Evolutionary conservation across 1,140 invertebrate species (phyloP).

Genomic region (Solen grandis): DNA sequence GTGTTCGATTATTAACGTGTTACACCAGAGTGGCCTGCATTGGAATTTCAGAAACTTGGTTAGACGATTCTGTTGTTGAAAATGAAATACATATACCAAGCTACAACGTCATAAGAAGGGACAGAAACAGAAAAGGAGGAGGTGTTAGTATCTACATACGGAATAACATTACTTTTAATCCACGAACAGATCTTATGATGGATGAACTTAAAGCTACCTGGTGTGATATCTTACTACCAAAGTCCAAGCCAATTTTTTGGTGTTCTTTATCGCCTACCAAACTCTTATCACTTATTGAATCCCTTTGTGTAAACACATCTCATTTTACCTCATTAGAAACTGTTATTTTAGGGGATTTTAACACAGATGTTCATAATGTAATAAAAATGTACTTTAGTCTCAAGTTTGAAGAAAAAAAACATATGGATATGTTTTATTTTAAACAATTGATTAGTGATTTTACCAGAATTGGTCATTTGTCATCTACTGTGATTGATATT

Average conservation of each 20-base stretch:
- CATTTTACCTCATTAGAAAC: slow-evolving; percentile 15
- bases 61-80: no score
- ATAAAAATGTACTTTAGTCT: neutral
- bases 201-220: no score
- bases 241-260: slow-evolving; percentile 8
- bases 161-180: no score
- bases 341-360: slow-evolving; percentile 13
- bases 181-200: no score
- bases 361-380: slow-evolving; percentile 1
- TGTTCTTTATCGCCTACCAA: neutral
- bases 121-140: no score
- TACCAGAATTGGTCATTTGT: neutral
- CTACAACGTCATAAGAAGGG: no score
- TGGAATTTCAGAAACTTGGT: no score
- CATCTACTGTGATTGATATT: slow-evolving; percentile 15
- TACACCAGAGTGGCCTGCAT: no score
- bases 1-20: no score
- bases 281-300: neutral
- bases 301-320: no score
- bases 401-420: neutral
- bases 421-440: slow-evolving; percentile 29
- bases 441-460: slow-evolving; percentile 22
- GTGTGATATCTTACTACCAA: slow-evolving; percentile 9
- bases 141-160: no score
- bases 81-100: no score